Conservation (phyloP, 2,797 vertebrate genomes). For the Muscicapa comitata region DNA sequence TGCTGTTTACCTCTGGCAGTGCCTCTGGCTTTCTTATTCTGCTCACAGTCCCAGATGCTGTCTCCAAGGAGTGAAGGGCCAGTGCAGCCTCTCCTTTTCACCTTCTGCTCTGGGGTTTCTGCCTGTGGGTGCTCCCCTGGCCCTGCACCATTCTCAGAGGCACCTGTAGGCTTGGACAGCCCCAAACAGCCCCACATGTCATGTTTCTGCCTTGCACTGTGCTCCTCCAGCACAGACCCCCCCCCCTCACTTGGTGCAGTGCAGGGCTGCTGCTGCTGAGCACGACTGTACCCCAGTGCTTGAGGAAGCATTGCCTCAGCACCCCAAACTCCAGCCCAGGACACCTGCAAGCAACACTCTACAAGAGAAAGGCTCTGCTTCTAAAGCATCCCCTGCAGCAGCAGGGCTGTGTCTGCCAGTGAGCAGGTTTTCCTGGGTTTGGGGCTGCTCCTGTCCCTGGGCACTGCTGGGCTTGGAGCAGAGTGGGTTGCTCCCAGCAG, state of each 20-base stretch:
- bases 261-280: not conserved
- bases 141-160: not conserved
- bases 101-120: not conserved
- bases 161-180: not conserved
- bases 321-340: not conserved
- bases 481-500: not conserved
- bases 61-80: accelerated
- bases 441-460: not conserved
- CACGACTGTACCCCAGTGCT: accelerated
- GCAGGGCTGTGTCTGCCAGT: not conserved
- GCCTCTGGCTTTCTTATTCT: not conserved
- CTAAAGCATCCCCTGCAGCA: not conserved
- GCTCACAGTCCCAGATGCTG: not conserved
- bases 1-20: not conserved
- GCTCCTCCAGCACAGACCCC: not conserved
- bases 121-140: not conserved
- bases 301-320: accelerated
- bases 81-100: not conserved
- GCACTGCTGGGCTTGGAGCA: not conserved
- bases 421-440: not conserved
- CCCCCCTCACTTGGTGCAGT: not conserved
- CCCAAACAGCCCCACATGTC: not conserved
- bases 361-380: not conserved
- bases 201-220: accelerated
- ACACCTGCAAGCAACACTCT: not conserved